These are phyloP conservation scores for Delia radicum DNA, from an alignment of 1,140 invertebrate species.

Conservation along the genomic window DNA sequence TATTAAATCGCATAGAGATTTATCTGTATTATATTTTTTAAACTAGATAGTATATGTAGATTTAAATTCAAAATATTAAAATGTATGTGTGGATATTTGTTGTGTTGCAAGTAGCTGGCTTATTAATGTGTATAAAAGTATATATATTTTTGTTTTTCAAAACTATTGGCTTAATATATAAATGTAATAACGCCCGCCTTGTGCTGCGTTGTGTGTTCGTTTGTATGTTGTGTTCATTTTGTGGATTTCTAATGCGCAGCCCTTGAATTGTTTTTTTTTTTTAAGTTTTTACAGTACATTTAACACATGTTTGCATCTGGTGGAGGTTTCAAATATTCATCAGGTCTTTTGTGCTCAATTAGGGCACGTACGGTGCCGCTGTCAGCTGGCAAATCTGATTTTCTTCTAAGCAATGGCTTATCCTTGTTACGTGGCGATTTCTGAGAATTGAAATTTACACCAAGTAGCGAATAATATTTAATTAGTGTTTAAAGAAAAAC, in stretches of 20 bases:
- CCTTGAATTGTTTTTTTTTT: background rate
- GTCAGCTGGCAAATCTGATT: conserved; percentile 93
- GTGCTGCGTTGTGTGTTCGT: background rate
- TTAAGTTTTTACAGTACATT: conserved; percentile 13
- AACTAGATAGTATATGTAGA: too few relatives aligned
- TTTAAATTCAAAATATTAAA: background rate
- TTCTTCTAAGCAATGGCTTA: conserved; percentile 86
- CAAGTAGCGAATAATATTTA: conserved; percentile 10
- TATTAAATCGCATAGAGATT: too few relatives aligned
- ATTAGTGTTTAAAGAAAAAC: background rate
- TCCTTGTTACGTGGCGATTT: conserved; percentile 64
- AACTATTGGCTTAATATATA: background rate
- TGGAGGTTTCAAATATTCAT: conserved; percentile 76
- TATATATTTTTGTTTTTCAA: background rate
- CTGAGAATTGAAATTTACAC: conserved; percentile 31
- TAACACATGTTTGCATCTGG: conserved; percentile 63
- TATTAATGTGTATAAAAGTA: background rate
- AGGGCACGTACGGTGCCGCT: conserved; percentile 85
- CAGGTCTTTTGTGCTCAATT: conserved; percentile 87
- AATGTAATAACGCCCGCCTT: background rate
- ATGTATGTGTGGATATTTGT: background rate
- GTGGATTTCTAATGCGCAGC: background rate
- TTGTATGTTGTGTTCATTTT: background rate
- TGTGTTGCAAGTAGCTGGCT: conserved; percentile 4
- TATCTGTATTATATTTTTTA: too few relatives aligned